Base-by-base conservation (phyloP, 2,113 vertebrate genomes). In the Murina feae region DNA sequence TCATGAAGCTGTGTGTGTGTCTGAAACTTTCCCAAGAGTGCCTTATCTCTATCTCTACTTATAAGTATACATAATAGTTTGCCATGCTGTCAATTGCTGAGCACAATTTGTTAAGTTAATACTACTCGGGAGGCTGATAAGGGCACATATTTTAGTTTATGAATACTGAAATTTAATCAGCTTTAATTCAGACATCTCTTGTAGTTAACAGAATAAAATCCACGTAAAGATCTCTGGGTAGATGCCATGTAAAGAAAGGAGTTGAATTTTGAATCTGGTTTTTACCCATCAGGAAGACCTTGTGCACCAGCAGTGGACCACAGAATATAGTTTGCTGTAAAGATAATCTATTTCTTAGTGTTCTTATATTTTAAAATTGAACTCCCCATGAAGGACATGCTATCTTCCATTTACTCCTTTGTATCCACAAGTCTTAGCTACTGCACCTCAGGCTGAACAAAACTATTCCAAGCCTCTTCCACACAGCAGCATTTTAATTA, bases 141-240 rank as follows among this genome's bases (percentile, higher is more conserved):
- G 18, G 83, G n/a, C 16, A 80, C 14, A 42, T 47, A 63, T 89
- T 87, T 96, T 78, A 76, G 28, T 94, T 89, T 95, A 60, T 89
- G 60, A 95, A 89, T 91, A 84, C 17, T 16, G 55, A 81, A 65
- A 92, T 44, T 60, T 69, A 74, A 89, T 86, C 88, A 85, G 23
- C 11, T n/a, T 91, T 94, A 44, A 92, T 85, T 92, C 74, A 95
- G 82, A 92, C 3, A 95, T n/a, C 72, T 58, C 85, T 78, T 87
- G 35, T 81, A 37, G 44, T 49, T 65, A 90, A 80, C 49, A 91
- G 91, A 75, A 82, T 75, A 94, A 92, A 94, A 75, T 16, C 11
- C 76, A 96, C n/a, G 16, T 1, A 2, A 58, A 60, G 79, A 66
- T 78, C 42, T 95, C 88, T 87, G 35, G 21, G 66, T 37, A 4